Evolutionary conservation across 2,797 vertebrate genomes (phyloP).

Genomic region (Rhinichthys osculus): DNA sequence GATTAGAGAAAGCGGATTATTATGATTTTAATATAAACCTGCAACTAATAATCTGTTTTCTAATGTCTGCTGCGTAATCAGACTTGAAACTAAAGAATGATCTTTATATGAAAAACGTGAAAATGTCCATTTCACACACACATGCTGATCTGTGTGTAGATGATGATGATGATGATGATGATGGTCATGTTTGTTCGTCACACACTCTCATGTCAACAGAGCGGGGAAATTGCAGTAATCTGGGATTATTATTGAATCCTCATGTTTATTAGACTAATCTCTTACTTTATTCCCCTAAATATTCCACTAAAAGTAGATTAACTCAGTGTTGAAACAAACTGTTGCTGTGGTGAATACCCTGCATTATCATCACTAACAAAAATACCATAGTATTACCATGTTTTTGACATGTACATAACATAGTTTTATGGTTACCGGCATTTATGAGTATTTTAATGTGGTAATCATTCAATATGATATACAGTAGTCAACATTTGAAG

Average conservation of each 20-base stretch:
- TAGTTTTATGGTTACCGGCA: neutral
- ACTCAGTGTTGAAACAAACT: neutral
- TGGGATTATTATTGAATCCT: slow-evolving; percentile 19
- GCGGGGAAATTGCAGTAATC: slow-evolving; percentile 18
- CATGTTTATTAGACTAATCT: slow-evolving; percentile 34
- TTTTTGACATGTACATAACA: too few relatives aligned
- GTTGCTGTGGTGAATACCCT: neutral
- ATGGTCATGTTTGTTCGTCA: neutral
- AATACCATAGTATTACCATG: too few relatives aligned
- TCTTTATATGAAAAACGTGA: neutral
- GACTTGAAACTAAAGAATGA: neutral
- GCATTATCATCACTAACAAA: neutral
- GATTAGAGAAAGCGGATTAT: neutral
- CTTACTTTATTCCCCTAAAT: neutral
- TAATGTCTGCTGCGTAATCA: neutral
- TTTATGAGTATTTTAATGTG: neutral
- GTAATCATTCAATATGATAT: neutral
- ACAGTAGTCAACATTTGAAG: too few relatives aligned
- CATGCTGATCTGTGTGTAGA: too few relatives aligned
- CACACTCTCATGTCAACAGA: neutral
- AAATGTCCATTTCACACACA: neutral
- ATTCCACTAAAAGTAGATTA: slow-evolving; percentile 24
- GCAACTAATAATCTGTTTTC: neutral
- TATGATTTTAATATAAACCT: neutral
- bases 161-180: too few relatives aligned